phyloP scores from a whole-genome alignment of 1,140 invertebrate genomes.

The Globodera rostochiensis region DNA sequence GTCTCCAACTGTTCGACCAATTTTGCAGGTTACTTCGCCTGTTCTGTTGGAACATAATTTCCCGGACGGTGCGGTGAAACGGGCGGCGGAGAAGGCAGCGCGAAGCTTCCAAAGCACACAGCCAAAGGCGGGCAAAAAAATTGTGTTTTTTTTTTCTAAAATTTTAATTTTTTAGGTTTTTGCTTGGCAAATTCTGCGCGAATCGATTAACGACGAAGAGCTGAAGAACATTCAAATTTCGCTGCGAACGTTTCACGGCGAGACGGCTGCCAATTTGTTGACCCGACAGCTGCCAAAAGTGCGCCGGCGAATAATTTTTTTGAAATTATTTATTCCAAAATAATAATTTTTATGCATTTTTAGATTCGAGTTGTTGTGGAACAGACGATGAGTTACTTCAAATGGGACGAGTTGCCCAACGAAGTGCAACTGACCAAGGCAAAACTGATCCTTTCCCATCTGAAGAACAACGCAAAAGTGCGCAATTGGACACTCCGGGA shows the following conservation, averaged over 20 bases:
- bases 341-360: slow-evolving; percentile 16
- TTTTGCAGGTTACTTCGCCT: neutral
- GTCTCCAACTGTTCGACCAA: no score
- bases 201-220: slow-evolving; percentile 65
- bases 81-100: slow-evolving; percentile 64
- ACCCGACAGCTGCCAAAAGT: slow-evolving; percentile 61
- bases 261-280: slow-evolving; percentile 59
- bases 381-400: slow-evolving; percentile 64
- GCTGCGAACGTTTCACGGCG: slow-evolving; percentile 64
- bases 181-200: slow-evolving; percentile 65
- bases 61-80: slow-evolving; percentile 61
- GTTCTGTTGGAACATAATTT: slow-evolving; percentile 53
- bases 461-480: slow-evolving; percentile 65
- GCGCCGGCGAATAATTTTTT: slow-evolving; percentile 7
- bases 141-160: neutral
- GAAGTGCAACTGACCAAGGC: slow-evolving; percentile 51
- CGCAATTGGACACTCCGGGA: slow-evolving; percentile 64
- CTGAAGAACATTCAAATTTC: slow-evolving; percentile 64
- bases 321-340: neutral
- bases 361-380: slow-evolving; percentile 64
- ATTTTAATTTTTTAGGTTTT: slow-evolving; percentile 58
- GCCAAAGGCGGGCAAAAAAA: slow-evolving; percentile 56
- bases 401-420: slow-evolving; percentile 59
- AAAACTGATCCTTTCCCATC: slow-evolving; percentile 60
- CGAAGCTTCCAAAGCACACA: slow-evolving; percentile 63